phyloP scores from a whole-genome alignment of 1,140 invertebrate species.

The Papilio xuthus region DNA sequence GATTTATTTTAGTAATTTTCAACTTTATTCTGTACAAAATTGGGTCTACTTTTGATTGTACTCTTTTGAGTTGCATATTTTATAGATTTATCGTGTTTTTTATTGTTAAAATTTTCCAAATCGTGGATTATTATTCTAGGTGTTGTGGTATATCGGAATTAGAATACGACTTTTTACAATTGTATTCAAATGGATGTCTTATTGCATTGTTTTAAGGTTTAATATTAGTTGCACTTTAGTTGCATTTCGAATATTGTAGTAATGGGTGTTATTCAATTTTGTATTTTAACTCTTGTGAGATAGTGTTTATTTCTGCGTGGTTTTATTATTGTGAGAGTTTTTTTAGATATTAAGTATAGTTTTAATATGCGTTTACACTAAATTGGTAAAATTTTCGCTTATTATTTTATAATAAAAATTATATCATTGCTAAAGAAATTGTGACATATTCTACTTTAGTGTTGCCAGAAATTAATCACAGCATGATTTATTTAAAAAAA shows the following conservation, averaged over 20 bases:
- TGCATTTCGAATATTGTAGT: background rate
- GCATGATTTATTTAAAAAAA: background rate
- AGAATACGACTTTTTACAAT: slow-evolving; percentile 1
- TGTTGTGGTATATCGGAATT: background rate
- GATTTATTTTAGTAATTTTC: background rate
- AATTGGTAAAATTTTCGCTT: background rate
- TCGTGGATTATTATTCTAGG: background rate
- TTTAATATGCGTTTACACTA: slow-evolving; percentile 1
- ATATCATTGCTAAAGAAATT: background rate
- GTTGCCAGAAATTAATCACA: background rate
- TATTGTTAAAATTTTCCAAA: background rate
- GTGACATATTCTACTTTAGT: background rate
- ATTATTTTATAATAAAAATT: background rate
- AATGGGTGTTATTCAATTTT: background rate
- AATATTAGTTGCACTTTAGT: background rate
- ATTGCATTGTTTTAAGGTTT: background rate
- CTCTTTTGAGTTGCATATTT: background rate
- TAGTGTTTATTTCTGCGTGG: background rate
- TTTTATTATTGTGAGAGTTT: background rate
- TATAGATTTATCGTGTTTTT: background rate
- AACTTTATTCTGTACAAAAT: background rate
- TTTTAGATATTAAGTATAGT: too few relatives aligned
- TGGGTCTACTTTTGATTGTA: background rate
- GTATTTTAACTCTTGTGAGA: background rate
- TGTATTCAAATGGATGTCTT: background rate